A percentile compares a stretch with the other conserved stretches of the same genome.
phyloP scores from a whole-genome alignment of 2,888 invertebrate species.

The Ichneumoninae sp. region DNA sequence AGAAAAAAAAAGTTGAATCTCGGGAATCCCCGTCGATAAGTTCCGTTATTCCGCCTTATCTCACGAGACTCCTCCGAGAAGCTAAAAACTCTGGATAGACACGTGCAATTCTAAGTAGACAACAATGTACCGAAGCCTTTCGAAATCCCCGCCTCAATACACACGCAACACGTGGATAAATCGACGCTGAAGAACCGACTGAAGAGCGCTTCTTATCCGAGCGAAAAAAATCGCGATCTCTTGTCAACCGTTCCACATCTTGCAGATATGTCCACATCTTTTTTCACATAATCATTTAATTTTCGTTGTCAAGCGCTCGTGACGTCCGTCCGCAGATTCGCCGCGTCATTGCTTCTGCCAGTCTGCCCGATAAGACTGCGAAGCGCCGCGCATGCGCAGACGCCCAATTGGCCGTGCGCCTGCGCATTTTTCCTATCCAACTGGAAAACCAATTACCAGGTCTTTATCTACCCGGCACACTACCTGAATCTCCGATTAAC shows the following conservation, averaged over 20 bases:
- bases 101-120: conserved; percentile 21
- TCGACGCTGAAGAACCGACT: not conserved
- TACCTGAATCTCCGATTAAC: not conserved
- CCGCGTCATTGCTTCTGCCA: no score
- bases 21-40: not conserved
- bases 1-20: not conserved
- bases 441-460: not conserved
- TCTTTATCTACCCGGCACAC: not conserved
- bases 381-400: not conserved
- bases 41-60: not conserved
- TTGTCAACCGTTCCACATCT: no score
- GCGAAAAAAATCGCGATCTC: no score
- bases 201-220: not conserved
- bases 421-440: not conserved
- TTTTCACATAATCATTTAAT: no score
- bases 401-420: not conserved
- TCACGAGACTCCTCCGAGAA: not conserved
- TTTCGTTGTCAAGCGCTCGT: no score
- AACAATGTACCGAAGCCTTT: not conserved
- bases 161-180: not conserved
- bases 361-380: no score
- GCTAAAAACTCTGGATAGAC: conserved; percentile 9
- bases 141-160: not conserved
- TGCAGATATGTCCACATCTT: no score
- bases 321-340: no score